A percentile compares a stretch with the other conserved stretches of the same genome.
Evolutionary conservation across 2,113 vertebrate species (phyloP).

Genomic region (Garra rufa): DNA sequence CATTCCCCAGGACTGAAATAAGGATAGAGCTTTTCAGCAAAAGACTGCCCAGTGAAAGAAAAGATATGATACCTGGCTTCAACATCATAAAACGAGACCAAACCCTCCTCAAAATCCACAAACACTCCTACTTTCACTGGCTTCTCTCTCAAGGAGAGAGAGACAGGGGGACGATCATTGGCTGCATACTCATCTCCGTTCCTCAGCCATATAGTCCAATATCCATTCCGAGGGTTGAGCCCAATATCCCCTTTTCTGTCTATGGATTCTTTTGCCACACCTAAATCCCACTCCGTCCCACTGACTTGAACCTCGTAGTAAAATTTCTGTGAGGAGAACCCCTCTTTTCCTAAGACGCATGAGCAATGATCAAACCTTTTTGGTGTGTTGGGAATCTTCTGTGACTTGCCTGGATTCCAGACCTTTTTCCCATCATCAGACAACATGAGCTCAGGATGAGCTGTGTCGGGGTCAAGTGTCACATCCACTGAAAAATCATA

Average conservation of each 20-base stretch:
- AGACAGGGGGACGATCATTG: not conserved
- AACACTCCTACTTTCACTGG: slow-evolving; percentile 31
- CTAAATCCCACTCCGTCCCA: slow-evolving; percentile 3
- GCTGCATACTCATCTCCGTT: slow-evolving; percentile 9
- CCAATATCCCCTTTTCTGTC: not conserved
- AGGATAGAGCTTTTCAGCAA: slow-evolving; percentile 7
- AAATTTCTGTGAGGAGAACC: not conserved
- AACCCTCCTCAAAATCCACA: slow-evolving; percentile 10
- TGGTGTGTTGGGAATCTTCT: slow-evolving; percentile 14
- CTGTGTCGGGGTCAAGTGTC: slow-evolving; percentile 8
- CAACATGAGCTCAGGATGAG: slow-evolving; percentile 25
- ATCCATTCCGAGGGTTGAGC: not conserved
- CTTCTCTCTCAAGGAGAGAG: slow-evolving; percentile 9
- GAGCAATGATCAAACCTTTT: slow-evolving; percentile 4
- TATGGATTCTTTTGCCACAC: slow-evolving; percentile 10
- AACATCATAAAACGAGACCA: slow-evolving; percentile 36
- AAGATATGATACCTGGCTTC: slow-evolving; percentile 24
- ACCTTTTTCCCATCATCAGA: slow-evolving; percentile 5
- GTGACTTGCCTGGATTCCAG: not conserved
- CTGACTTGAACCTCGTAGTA: slow-evolving; percentile 13
- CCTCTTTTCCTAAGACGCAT: slow-evolving; percentile 9
- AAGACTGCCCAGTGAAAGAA: slow-evolving; percentile 27
- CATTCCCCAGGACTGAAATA: slow-evolving; percentile 10
- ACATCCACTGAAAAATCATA: slow-evolving; percentile 8
- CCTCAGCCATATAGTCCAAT: slow-evolving; percentile 26